Base-by-base conservation (phyloP, 2,797 vertebrate genomes). In the Scleropages formosus region DNA sequence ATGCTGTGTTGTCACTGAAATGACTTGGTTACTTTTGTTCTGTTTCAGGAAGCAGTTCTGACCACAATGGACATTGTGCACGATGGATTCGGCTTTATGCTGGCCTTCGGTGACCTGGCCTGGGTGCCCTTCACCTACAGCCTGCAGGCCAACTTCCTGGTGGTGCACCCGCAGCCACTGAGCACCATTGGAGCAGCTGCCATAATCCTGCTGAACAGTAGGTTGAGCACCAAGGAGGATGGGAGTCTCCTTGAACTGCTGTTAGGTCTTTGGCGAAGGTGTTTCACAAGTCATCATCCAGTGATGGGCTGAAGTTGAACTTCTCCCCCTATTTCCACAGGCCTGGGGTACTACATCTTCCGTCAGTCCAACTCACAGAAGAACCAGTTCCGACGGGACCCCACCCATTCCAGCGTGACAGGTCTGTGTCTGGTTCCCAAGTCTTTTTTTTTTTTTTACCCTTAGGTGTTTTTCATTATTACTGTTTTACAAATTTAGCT, bases 51-150 rank as follows among this genome's bases (percentile, higher is more conserved):
- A 80, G 94, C 94, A 0, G 79, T 97, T 61, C 90, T 97, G 60
- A 96, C 94, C 46, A 96, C 95, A 67, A 96, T 97, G 94, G 96
- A 97, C 84, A 96, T 97, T 11, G 91, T 92, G 3, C 95, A 95
- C 0, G 95, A 97, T 0, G 96, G 95, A 2, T 96, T 96, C 73
- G 96, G 96, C 62, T 96, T 97, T 84, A 97, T 97, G 96, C 75
- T 97, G 86, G 94, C 89, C 2, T 97, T 96, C 4, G 96, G 96
- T n/a, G 94, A 96, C 85, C 84, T 98, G 73, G 90, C 90, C 12
- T 98, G 96, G 96, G 94, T 97, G 27, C 95, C 96, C 12, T 96
- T 96, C 82, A 93, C 92, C 1, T 96, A 97, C 76, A 85, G 95
- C 75, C 92, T 98, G 68, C 96, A 97, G 88, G 91, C 94, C 1